These are phyloP conservation scores for Zelleria hepariella DNA, from an alignment of 2,888 invertebrate genomes.

Conservation along the genomic window DNA sequence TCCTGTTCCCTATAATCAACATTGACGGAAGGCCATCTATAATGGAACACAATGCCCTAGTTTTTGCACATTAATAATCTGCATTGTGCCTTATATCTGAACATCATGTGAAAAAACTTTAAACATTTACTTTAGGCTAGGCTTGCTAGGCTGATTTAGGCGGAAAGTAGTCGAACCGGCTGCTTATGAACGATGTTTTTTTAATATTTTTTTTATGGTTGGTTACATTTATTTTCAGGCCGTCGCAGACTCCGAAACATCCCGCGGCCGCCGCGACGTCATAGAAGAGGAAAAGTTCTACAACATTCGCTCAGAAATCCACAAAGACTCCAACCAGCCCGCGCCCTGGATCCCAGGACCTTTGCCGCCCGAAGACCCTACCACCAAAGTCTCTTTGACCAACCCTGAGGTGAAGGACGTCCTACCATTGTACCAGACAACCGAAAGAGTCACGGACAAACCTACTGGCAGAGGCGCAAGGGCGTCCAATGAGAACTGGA, in stretches of 20 bases:
- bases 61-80: no score
- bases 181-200: no score
- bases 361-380: slow-evolving; percentile 48
- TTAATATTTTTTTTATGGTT: neutral
- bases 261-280: slow-evolving; percentile 54
- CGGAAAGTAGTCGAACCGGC: neutral
- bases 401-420: slow-evolving; percentile 41
- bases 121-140: neutral
- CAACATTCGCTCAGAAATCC: slow-evolving; percentile 41
- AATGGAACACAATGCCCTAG: no score
- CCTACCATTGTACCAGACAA: slow-evolving; percentile 45
- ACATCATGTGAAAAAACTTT: neutral
- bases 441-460: slow-evolving; percentile 59
- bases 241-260: slow-evolving; percentile 31
- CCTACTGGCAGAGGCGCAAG: slow-evolving; percentile 73
- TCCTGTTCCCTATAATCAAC: no score
- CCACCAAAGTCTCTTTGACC: slow-evolving; percentile 54
- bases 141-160: neutral
- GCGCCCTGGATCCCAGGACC: slow-evolving; percentile 59
- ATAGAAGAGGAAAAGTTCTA: slow-evolving; percentile 64
- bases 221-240: no score
- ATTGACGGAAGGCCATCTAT: no score
- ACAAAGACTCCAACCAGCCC: slow-evolving; percentile 29
- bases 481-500: slow-evolving; percentile 74
- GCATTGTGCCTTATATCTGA: no score